A percentile compares a stretch with the other conserved stretches of the same genome.
These are phyloP conservation scores for Leuciscus idus DNA, from an alignment of 2,113 vertebrate species.

Conservation along the genomic window DNA sequence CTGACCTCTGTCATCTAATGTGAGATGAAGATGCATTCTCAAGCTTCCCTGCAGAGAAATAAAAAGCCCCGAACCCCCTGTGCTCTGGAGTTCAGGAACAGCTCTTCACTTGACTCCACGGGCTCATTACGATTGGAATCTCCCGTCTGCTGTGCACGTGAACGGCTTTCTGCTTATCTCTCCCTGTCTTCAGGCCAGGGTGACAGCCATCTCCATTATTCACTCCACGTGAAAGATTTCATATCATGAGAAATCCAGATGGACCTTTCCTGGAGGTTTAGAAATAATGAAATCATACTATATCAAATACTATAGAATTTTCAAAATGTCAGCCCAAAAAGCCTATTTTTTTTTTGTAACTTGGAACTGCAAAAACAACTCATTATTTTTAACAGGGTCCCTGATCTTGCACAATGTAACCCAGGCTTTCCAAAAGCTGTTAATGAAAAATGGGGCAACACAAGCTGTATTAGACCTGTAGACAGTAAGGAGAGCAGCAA, in stretches of 20 bases:
- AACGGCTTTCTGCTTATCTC: neutral
- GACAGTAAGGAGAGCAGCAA: neutral
- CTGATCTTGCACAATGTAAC: neutral
- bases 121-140: neutral
- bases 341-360: no score
- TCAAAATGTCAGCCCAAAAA: neutral
- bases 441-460: neutral
- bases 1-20: conserved; percentile 31
- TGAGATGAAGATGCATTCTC: conserved; percentile 1
- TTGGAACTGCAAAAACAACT: neutral
- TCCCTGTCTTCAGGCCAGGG: neutral
- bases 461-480: neutral
- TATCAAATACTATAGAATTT: neutral
- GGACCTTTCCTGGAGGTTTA: neutral
- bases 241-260: neutral
- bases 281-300: neutral
- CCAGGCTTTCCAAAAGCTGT: neutral
- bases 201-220: neutral
- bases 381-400: neutral
- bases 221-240: neutral
- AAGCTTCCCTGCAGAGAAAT: neutral
- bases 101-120: neutral
- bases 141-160: conserved; percentile 3
- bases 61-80: neutral
- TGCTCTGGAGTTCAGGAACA: neutral